Conservation (phyloP, 2,113 vertebrate genomes). For the Pelvicachromis taeniatus region DNA sequence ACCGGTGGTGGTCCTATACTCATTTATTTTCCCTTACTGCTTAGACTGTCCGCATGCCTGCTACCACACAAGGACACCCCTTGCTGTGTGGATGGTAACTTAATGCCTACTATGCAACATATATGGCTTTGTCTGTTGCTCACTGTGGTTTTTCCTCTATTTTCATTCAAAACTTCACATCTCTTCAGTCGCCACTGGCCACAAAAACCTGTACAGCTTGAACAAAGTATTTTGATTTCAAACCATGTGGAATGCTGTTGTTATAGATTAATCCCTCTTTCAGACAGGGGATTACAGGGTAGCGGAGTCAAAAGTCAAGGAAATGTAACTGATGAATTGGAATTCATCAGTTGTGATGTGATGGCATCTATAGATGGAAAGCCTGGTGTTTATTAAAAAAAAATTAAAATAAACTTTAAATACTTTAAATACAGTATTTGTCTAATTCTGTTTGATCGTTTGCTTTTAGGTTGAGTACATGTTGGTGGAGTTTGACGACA, state of each 20-base stretch:
- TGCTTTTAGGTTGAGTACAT: constrained; percentile 92
- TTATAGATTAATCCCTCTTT: constrained; percentile 69
- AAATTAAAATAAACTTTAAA: too few species aligned
- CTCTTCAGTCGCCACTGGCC: background rate
- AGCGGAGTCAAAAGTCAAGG: constrained; percentile 56
- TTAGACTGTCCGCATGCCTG: background rate
- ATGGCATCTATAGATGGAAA: constrained; percentile 20
- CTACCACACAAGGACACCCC: background rate
- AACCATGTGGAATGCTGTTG: constrained; percentile 70
- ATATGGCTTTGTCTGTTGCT: background rate
- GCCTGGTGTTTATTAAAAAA: background rate
- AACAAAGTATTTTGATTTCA: constrained; percentile 50
- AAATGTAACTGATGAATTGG: constrained; percentile 60
- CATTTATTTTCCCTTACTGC: background rate
- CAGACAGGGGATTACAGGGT: constrained; percentile 48
- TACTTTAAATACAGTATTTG: background rate
- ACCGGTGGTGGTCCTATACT: background rate
- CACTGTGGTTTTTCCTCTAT: background rate
- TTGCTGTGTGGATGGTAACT: background rate
- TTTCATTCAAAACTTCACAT: background rate
- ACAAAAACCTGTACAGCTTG: constrained; percentile 14
- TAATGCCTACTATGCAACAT: background rate
- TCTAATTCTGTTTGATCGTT: background rate
- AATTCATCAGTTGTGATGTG: constrained; percentile 25
- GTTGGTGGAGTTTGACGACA: constrained; percentile 88